These are phyloP conservation scores for Micrasema minimum DNA, from an alignment of 1,140 invertebrate species.

Conservation along the genomic window DNA sequence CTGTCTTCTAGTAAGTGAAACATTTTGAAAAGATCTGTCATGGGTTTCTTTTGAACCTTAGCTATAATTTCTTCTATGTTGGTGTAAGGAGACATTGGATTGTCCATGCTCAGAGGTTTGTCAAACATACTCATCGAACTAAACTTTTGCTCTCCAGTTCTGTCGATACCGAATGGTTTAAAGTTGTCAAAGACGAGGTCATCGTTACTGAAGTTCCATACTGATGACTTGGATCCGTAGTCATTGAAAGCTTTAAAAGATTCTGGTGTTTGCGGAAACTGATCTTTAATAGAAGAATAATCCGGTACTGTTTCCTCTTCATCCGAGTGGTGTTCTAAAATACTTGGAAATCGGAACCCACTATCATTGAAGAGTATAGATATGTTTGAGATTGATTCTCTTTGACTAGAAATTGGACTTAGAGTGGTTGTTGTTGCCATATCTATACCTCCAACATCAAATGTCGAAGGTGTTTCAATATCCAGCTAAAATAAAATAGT, in stretches of 20 bases:
- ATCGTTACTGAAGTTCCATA: slow-evolving; percentile 61
- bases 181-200: slow-evolving; percentile 61
- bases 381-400: background rate
- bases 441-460: slow-evolving; percentile 43
- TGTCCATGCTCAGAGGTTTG: slow-evolving; percentile 51
- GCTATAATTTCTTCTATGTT: slow-evolving; percentile 60
- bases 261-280: slow-evolving; percentile 25
- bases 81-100: slow-evolving; percentile 57
- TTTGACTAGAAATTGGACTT: slow-evolving; percentile 38
- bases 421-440: slow-evolving; percentile 45
- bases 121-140: slow-evolving; percentile 41
- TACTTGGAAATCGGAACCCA: slow-evolving; percentile 62
- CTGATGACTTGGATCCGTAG: slow-evolving; percentile 41
- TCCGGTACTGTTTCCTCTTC: slow-evolving; percentile 48
- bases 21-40: slow-evolving; percentile 60
- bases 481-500: slow-evolving; percentile 59
- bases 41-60: slow-evolving; percentile 61
- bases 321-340: slow-evolving; percentile 59
- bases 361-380: slow-evolving; percentile 52
- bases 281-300: slow-evolving; percentile 12
- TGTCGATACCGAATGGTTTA: slow-evolving; percentile 63
- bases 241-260: slow-evolving; percentile 12
- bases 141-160: slow-evolving; percentile 40
- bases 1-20: slow-evolving; percentile 56
- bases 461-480: slow-evolving; percentile 62